phyloP scores from a whole-genome alignment of 2,113 vertebrate species.

The Lonchura striata region DNA sequence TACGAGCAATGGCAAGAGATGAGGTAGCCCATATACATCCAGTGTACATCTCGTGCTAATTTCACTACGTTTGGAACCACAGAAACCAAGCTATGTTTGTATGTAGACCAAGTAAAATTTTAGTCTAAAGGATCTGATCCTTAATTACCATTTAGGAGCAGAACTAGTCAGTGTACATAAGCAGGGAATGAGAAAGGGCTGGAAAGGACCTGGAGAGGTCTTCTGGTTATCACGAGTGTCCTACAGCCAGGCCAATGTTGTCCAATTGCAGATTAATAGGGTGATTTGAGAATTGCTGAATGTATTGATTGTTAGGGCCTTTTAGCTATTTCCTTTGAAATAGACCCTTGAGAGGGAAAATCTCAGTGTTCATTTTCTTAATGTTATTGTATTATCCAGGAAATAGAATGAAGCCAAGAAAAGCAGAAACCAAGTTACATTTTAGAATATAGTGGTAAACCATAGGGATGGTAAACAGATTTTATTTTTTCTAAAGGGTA shows the following conservation, averaged over 20 bases:
- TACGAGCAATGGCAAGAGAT: neutral
- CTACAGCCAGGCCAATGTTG: neutral
- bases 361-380: neutral
- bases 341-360: neutral
- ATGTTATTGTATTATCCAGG: neutral
- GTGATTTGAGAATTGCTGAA: neutral
- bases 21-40: neutral
- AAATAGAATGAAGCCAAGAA: constrained; percentile 12
- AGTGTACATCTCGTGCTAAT: neutral
- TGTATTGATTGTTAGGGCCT: neutral
- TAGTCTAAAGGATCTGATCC: neutral
- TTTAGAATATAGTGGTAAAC: neutral
- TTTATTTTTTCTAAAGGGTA: neutral
- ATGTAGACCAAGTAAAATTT: neutral
- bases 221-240: neutral
- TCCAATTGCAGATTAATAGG: neutral
- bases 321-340: constrained; percentile 2
- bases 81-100: neutral
- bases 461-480: neutral
- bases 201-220: neutral
- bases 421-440: neutral
- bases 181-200: neutral
- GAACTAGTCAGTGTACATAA: neutral
- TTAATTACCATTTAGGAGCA: neutral
- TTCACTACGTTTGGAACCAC: neutral